phyloP scores from a whole-genome alignment of 2,888 invertebrate species.

The Boloria selene region DNA sequence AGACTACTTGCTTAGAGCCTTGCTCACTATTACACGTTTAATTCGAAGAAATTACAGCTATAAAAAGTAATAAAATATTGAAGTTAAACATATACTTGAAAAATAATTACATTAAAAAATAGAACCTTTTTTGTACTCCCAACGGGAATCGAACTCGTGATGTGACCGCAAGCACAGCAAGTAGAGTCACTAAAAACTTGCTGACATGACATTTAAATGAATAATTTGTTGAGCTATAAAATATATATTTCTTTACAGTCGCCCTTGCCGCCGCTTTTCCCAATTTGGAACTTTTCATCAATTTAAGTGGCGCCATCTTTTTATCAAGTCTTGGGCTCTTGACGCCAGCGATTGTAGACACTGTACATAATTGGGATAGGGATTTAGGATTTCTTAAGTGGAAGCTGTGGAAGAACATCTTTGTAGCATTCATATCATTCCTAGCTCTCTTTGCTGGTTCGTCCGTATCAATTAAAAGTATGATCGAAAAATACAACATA shows the following conservation, averaged over 20 bases:
- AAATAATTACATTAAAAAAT: no score
- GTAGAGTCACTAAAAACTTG: background rate
- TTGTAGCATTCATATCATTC: slow-evolving; percentile 65
- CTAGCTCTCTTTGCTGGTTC: slow-evolving; percentile 70
- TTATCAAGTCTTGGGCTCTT: slow-evolving; percentile 88
- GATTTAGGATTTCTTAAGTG: slow-evolving; percentile 84
- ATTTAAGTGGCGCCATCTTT: slow-evolving; percentile 91
- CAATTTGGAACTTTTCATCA: slow-evolving; percentile 92
- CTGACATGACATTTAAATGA: no score
- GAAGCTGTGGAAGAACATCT: slow-evolving; percentile 86
- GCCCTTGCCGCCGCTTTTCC: slow-evolving; percentile 90
- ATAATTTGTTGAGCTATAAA: no score
- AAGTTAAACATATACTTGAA: no score
- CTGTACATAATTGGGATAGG: slow-evolving; percentile 85
- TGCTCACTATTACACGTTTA: no score
- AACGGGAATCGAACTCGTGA: no score
- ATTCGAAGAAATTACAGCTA: no score
- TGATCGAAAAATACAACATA: slow-evolving; percentile 58
- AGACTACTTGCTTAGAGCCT: no score
- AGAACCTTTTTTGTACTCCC: no score
- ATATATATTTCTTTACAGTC: slow-evolving; percentile 73
- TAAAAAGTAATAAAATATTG: no score
- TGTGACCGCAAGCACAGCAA: no score
- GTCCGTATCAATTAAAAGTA: slow-evolving; percentile 62
- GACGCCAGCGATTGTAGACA: slow-evolving; percentile 88